Evolutionary conservation across 1,140 invertebrate genomes (phyloP), one percentile per base, ranked within the genome.

Genomic region (Zaprionus nigranus): DNA sequence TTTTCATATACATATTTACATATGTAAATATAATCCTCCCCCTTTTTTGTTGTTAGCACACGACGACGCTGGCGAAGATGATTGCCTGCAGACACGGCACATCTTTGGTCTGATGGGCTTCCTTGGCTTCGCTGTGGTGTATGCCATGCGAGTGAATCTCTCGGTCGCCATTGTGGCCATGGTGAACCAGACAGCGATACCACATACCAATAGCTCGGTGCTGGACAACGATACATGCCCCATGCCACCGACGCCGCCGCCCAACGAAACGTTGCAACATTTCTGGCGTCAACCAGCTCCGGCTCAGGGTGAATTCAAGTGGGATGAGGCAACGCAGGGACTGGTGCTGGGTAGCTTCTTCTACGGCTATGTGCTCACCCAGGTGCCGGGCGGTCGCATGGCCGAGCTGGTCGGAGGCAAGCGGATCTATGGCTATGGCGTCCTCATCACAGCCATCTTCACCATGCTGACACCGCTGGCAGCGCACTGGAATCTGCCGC

Each of bases 121-220:
- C 93, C 92, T 96, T 73, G 95, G 97, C 58, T 96, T 98, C 86
- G 95, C 96, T 22, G 95, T 97, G 81, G 96, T 98, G 2, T 99
- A 99, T 93, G 96, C 97, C 0, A 96, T 99, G 96, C 94, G 98
- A 72, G 97, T 98, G 0, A 98, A 99, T 93, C 93, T 99, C 26
- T 98, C 97, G 4, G 96, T 99, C 12, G 98, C 97, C 6, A 98
- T 99, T 91, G 97, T 99, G 12, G 97, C 97, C 5, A 99, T 99
- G 98, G 95, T 97, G 2, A 98, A 98, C 81, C 95, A 96, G 64
- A 96, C 96, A 22, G 94, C 94, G 2, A 94, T 95, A 51, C 93
- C 95, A 17, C 93, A 94, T 64, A 91, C 94, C 67, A 94, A 94
- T 51, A 93, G 94, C 58, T 93, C 93, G 30, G 94, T 94, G 3